Evolutionary conservation across 2,797 vertebrate species (phyloP).

Genomic region (Decapterus maruadsi): DNA sequence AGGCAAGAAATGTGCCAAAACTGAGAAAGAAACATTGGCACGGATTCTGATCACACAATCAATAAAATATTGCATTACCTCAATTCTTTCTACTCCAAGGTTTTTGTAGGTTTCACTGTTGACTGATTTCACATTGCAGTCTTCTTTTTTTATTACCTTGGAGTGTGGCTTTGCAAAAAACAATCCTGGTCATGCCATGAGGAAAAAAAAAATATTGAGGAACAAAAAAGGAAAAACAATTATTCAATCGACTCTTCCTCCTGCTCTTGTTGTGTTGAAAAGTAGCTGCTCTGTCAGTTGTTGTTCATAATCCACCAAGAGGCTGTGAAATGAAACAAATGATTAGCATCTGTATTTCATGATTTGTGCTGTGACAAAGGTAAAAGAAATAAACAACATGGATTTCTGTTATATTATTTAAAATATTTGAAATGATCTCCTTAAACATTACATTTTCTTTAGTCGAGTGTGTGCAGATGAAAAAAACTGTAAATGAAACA

Average conservation of each 20-base stretch:
- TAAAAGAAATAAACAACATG: not conserved
- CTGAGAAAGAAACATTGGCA: slow-evolving; percentile 34
- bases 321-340: slow-evolving; percentile 81
- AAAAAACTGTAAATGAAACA: not conserved
- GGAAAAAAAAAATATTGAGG: slow-evolving; percentile 51
- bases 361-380: not conserved
- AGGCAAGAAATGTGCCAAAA: slow-evolving; percentile 52
- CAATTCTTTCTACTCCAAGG: slow-evolving; percentile 26
- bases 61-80: slow-evolving; percentile 61
- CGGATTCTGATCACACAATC: slow-evolving; percentile 40
- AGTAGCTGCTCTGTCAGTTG: slow-evolving; percentile 83
- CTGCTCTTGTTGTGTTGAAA: slow-evolving; percentile 37
- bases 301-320: slow-evolving; percentile 97
- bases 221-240: slow-evolving; percentile 31
- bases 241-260: slow-evolving; percentile 37
- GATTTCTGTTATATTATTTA: too few species aligned
- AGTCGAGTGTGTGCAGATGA: too few species aligned
- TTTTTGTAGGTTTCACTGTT: slow-evolving; percentile 28
- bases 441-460: not conserved
- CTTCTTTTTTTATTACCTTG: slow-evolving; percentile 40
- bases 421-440: not conserved
- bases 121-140: slow-evolving; percentile 43
- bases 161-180: slow-evolving; percentile 48
- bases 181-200: slow-evolving; percentile 68
- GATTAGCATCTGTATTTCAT: slow-evolving; percentile 16